These are phyloP conservation scores for Phalacrocorax aristotelis DNA, from an alignment of 2,113 vertebrate species.

Conservation along the genomic window DNA sequence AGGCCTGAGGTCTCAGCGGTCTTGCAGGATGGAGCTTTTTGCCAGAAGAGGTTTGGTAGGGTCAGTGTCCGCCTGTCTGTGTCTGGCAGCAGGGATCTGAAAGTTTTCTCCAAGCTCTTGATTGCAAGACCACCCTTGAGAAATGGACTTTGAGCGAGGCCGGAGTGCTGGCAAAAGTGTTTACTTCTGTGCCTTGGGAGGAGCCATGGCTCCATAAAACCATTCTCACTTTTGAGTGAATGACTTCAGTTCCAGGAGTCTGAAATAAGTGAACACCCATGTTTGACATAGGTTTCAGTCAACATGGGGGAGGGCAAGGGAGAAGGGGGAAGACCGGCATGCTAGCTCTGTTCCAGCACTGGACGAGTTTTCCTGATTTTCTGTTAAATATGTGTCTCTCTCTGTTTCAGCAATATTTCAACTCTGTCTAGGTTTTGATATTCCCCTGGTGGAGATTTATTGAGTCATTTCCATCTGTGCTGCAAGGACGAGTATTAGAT, in stretches of 20 bases:
- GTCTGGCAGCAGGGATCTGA: background rate
- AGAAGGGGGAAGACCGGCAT: background rate
- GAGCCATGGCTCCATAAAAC: background rate
- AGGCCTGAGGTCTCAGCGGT: background rate
- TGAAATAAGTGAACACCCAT: background rate
- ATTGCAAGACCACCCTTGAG: background rate
- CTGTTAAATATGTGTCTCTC: background rate
- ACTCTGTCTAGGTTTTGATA: constrained; percentile 13
- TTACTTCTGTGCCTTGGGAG: background rate
- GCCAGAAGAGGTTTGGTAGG: background rate
- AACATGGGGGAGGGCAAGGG: background rate
- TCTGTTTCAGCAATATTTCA: background rate
- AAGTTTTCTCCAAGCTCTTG: background rate
- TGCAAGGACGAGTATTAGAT: background rate
- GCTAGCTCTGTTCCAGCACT: background rate
- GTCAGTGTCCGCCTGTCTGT: background rate
- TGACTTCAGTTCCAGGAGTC: background rate
- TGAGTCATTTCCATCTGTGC: background rate
- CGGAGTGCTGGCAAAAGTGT: background rate
- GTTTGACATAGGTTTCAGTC: background rate
- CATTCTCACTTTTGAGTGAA: background rate
- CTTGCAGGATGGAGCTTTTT: background rate
- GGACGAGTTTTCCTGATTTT: background rate
- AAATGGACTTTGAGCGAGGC: background rate
- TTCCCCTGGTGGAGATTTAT: background rate